A percentile compares a stretch with the other conserved stretches of the same genome.
Evolutionary conservation across 2,113 vertebrate genomes (phyloP).

Genomic region (Crotalus horridus): DNA sequence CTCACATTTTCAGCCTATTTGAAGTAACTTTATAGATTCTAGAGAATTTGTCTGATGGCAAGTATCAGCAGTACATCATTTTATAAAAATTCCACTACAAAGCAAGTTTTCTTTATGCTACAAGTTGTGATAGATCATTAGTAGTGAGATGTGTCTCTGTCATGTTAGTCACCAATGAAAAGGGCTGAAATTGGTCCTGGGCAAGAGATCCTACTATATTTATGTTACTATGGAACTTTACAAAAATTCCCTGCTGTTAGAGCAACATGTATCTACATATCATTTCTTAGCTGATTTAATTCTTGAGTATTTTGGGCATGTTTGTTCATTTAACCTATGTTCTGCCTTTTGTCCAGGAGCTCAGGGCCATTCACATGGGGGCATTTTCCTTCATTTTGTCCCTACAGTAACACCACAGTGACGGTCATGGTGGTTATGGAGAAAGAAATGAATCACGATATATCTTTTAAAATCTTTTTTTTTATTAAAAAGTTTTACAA

Average conservation of each 20-base stretch:
- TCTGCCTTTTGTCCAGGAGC: background rate
- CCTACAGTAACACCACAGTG: background rate
- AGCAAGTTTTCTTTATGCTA: background rate
- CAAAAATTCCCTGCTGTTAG: background rate
- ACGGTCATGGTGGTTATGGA: background rate
- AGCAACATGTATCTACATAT: background rate
- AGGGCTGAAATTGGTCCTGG: background rate
- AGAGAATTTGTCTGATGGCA: background rate
- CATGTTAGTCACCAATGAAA: background rate
- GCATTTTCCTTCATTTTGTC: background rate
- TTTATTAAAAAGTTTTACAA: too few species aligned
- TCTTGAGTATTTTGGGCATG: background rate
- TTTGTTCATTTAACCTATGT: background rate
- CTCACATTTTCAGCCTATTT: background rate
- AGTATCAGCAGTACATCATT: background rate
- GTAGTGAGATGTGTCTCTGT: background rate
- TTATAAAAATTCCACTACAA: background rate
- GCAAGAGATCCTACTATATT: background rate
- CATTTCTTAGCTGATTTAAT: background rate
- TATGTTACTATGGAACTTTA: background rate
- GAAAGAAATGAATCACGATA: background rate
- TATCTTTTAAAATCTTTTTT: background rate
- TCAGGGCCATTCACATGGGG: background rate
- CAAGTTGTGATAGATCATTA: background rate
- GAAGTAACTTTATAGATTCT: background rate